Conservation (phyloP, 2,113 vertebrate genomes). For the Dipodomys merriami region DNA sequence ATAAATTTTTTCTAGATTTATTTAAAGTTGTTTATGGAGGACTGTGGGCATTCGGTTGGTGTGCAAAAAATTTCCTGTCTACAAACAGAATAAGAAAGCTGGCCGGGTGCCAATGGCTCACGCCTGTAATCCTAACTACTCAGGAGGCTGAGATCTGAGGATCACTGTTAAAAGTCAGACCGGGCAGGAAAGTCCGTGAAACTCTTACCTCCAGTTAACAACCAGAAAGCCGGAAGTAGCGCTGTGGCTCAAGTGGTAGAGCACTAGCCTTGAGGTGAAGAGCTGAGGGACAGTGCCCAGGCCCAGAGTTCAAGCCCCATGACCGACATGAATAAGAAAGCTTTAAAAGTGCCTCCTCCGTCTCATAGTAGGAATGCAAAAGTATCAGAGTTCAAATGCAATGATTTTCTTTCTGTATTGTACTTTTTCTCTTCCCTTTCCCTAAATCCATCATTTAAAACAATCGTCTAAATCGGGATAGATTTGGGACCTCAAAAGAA, state of each 20-base stretch:
- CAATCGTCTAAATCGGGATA: slow-evolving; percentile 3
- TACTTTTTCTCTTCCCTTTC: not conserved
- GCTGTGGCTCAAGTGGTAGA: too few relatives aligned
- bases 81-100: not conserved
- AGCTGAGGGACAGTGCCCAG: too few relatives aligned
- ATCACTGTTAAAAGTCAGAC: too few relatives aligned
- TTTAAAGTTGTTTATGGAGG: slow-evolving; percentile 14
- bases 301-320: too few relatives aligned
- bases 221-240: too few relatives aligned
- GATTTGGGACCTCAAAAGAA: not conserved
- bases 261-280: too few relatives aligned
- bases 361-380: not conserved
- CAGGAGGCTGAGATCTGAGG: too few relatives aligned
- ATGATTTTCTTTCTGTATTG: not conserved
- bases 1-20: not conserved
- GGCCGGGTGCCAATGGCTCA: too few relatives aligned
- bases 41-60: not conserved
- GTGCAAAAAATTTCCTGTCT: not conserved
- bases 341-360: not conserved
- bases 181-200: too few relatives aligned
- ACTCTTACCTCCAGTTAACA: too few relatives aligned
- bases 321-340: not conserved
- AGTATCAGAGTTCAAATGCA: not conserved
- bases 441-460: not conserved
- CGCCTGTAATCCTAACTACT: too few relatives aligned